Base-by-base conservation (phyloP, 2,113 vertebrate genomes). In the Pelodiscus sinensis region DNA sequence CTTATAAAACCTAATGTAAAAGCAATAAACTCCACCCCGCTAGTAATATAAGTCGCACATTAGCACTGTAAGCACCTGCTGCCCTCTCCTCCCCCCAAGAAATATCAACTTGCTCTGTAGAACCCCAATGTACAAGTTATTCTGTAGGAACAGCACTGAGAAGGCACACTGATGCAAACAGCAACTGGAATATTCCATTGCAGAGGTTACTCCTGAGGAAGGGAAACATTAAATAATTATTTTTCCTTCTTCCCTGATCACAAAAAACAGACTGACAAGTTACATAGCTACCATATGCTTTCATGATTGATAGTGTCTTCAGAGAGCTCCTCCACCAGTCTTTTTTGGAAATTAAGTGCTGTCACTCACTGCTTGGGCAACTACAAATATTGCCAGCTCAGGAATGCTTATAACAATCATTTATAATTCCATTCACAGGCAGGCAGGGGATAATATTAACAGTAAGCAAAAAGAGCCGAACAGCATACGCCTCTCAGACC, bases 241-340 rank as follows among this genome's bases (percentile, higher is more conserved):
- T 60, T 62, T 50, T 90, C 91, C 65, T 60, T 95, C 62, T 85
- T 91, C 78, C 78, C 80, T 83, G 9, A 21, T 91, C 78, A 85
- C 71, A 85, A 62, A 62, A 85, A 38, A 18, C 50, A 57, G 9
- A 77, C 38, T 91, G 55, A 62, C 16, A 88, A 85, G 92, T 91
- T 50, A 71, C 71, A 86, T 62, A 16, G 25, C 22, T 0, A 81
- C 9, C 54, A 82, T 62, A 51, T 60, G 60, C 13, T 92, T 93
- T 89, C 86, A 73, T 55, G 25, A 35, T 78, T 50, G 5, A 7
- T n/a, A 52, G 0, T 18, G 79, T 54, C 56, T 86, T 87, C 56
- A 84, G 18, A 90, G 52, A 44, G 85, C 73, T 12, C 60, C 82
- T 24, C 9, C 57, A 81, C 50, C 87, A 82, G 38, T 77, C 87